These are phyloP conservation scores for Trachops cirrhosus DNA, from an alignment of 2,797 vertebrate species.

Conservation along the genomic window DNA sequence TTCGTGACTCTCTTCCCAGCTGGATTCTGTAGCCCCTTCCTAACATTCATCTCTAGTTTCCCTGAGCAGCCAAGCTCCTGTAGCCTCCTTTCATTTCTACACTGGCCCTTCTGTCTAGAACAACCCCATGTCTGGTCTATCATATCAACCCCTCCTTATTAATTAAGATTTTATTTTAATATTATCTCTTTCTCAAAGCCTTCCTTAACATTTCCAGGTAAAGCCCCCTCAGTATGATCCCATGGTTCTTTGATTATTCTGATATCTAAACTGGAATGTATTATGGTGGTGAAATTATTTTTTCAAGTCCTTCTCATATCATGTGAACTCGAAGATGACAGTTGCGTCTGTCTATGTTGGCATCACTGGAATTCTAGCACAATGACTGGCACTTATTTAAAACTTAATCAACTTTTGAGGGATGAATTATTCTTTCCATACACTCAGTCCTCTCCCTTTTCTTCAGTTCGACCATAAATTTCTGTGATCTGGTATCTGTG, in stretches of 20 bases:
- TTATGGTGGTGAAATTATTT: background rate
- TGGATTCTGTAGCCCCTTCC: background rate
- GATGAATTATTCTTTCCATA: background rate
- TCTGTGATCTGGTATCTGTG: background rate
- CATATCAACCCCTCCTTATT: background rate
- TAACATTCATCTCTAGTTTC: rapidly evolving
- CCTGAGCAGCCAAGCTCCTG: background rate
- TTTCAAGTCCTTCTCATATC: background rate
- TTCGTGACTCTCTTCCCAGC: background rate
- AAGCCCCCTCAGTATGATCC: background rate
- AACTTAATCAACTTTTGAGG: background rate
- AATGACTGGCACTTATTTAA: background rate
- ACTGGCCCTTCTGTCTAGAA: background rate
- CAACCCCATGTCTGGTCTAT: background rate
- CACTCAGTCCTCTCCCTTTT: rapidly evolving
- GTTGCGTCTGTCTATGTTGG: background rate
- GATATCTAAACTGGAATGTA: background rate
- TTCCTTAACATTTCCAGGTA: background rate
- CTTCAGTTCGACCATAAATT: background rate
- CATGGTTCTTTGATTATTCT: background rate
- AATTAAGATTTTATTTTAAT: background rate
- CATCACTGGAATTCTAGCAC: background rate
- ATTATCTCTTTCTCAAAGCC: background rate
- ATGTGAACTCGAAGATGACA: background rate
- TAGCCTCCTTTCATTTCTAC: background rate